Base-by-base conservation (phyloP, 2,888 invertebrate species). In the Uloborus plumipes region DNA sequence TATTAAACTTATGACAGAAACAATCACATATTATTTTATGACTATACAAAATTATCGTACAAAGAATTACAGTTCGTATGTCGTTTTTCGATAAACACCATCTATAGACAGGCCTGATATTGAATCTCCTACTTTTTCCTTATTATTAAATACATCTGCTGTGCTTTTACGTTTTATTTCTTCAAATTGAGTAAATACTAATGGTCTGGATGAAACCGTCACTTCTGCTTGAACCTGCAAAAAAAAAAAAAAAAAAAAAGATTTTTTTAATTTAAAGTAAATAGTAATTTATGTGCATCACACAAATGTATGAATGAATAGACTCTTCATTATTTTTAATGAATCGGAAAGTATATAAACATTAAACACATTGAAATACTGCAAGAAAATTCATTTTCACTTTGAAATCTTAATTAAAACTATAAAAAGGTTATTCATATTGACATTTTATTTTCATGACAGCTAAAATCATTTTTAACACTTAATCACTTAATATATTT, bases 61-160 rank as follows among this genome's bases (percentile, higher is more conserved):
- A 55, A 22, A n/a, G 20, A 64, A 18, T 77, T 26, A 77, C 26
- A 53, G 15, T 16, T 20, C 66, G 9, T 59, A 50, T 1, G 47
- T 20, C 11, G 26, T 78, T 72, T 58, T 58, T 64, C 74, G 16
- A 47, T 81, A 81, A 13, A 81, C 80, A 0, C 80, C 80, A 51
- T 81, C 64, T 13, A 81, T 50, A 39, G 70, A 69, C 13, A 70
- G 31, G 20, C 49, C 51, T 20, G 80, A 62, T 39, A 69, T 58
- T 1, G 26, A 22, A 9, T 81, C 74, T 13, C n/a, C n/a, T 13
- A 26, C 62, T n/a, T 70, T 51, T 31, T 64, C 69, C 13, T 70
- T 81, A 22, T 70, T 81, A 22, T 74, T 81, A 69, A 81, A 81
- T 31, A 81, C 22, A n/a, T 47, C 51, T n/a, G 61, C 16, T 9